Evolutionary conservation across 2,797 vertebrate genomes (phyloP), one percentile per base, ranked within the genome.

Genomic region (Capromys pilorides): DNA sequence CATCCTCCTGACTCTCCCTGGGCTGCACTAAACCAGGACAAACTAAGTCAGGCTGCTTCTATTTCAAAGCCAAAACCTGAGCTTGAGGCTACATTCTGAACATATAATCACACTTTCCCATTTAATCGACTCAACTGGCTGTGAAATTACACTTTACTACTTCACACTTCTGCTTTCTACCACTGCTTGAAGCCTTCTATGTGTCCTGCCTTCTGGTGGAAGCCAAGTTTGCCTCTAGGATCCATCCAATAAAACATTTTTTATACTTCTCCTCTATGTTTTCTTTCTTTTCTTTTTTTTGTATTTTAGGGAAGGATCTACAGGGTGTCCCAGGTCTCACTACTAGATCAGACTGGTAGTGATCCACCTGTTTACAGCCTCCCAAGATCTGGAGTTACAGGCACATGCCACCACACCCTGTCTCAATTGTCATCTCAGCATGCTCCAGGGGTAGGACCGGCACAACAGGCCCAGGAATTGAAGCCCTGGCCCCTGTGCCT

Each of bases 21-120:
- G 93, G 80, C 59, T 75, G 36, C 90, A 90, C 66, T 88, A 28
- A 59, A 69, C 82, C 80, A n/a, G 75, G 19, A 80, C 86, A 89
- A 95, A 95, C 91, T 91, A 94, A 95, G 86, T 73, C 71, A 39
- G 79, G n/a, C 24, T 71, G 19, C 31, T 51, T 90, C 31, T 6
- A 61, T 7, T 85, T 49, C 41, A 94, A 31, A 93, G 66, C 49
- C 67, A 67, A 66, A 85, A 9, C 41, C 36, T 64, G 59, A 85
- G 78, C 49, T 49, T 86, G 51, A 69, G 33, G 21, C n/a, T 88
- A 41, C n/a, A 54, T 86, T 95, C 75, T 80, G 80, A 96, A 83
- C 26, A 66, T 79, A 41, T 39, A 79, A 31, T 79, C 69, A 85
- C 12, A 75, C 4, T 69, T 93, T 66, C 24, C 31, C 75, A 84